These are phyloP conservation scores for Heliconius eleuchia DNA, from an alignment of 1,140 invertebrate genomes.

Conservation along the genomic window DNA sequence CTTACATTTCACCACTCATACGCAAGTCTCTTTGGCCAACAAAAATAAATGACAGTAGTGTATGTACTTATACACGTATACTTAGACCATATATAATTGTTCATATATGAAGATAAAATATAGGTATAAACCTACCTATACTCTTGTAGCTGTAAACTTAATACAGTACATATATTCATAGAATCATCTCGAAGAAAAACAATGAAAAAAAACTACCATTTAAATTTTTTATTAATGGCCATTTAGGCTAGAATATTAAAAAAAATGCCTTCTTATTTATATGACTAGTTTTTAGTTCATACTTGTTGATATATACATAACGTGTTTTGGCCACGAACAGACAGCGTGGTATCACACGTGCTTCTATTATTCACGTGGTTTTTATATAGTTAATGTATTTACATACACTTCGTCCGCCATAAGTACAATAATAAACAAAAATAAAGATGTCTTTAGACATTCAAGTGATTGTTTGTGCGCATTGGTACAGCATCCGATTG, in stretches of 20 bases:
- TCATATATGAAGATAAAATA: too few relatives aligned
- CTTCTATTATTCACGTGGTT: not conserved
- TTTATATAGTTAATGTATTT: conserved; percentile 10
- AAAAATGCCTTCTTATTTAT: not conserved
- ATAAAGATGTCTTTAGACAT: not conserved
- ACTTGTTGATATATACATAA: not conserved
- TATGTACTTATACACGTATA: too few relatives aligned
- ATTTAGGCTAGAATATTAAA: not conserved
- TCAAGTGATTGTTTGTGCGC: not conserved
- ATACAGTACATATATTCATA: not conserved
- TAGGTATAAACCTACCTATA: too few relatives aligned
- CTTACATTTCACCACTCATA: too few relatives aligned
- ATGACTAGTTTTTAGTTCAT: not conserved
- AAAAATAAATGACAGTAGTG: too few relatives aligned
- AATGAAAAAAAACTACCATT: too few relatives aligned
- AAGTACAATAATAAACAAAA: not conserved
- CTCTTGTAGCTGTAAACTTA: too few relatives aligned
- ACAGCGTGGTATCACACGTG: conserved; percentile 22
- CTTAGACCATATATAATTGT: too few relatives aligned
- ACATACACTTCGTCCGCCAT: not conserved
- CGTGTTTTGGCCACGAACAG: conserved; percentile 22
- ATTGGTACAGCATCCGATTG: too few relatives aligned
- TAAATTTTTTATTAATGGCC: too few relatives aligned
- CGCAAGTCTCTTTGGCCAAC: too few relatives aligned
- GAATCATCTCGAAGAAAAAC: too few relatives aligned